Evolutionary conservation across 1,140 invertebrate species (phyloP).

Genomic region (Lucilia cuprina): DNA sequence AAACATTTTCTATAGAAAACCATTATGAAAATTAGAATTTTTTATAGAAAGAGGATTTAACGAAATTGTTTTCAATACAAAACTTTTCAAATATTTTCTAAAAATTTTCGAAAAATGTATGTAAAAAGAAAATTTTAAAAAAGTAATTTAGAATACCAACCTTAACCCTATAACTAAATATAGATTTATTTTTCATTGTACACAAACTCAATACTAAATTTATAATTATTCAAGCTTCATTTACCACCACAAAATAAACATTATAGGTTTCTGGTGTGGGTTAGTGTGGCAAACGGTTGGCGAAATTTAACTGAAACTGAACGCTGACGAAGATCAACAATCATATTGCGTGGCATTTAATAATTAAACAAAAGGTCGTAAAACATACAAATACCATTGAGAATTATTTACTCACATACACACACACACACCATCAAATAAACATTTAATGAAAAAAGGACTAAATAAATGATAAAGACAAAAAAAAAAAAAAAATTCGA

Average conservation of each 20-base stretch:
- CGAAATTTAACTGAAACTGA: background rate
- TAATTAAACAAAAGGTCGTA: background rate
- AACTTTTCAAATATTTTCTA: too few relatives aligned
- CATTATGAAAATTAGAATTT: too few relatives aligned
- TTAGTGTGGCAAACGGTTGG: background rate
- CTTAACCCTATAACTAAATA: too few relatives aligned
- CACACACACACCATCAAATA: background rate
- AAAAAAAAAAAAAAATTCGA: background rate
- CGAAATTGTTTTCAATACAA: too few relatives aligned
- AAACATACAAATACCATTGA: background rate
- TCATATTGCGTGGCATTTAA: constrained; percentile 2
- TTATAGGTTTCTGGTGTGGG: too few relatives aligned
- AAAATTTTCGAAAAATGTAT: too few relatives aligned
- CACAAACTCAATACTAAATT: too few relatives aligned
- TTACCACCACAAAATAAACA: background rate
- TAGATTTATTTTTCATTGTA: too few relatives aligned
- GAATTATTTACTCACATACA: background rate
- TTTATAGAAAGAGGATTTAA: too few relatives aligned
- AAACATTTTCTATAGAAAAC: too few relatives aligned
- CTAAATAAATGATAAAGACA: background rate
- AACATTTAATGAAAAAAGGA: background rate
- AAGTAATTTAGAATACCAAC: too few relatives aligned
- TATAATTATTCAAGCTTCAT: background rate
- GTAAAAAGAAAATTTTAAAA: too few relatives aligned
- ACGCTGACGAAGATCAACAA: background rate